These are phyloP conservation scores for Gila robusta DNA, from an alignment of 2,797 vertebrate genomes.

Conservation along the genomic window DNA sequence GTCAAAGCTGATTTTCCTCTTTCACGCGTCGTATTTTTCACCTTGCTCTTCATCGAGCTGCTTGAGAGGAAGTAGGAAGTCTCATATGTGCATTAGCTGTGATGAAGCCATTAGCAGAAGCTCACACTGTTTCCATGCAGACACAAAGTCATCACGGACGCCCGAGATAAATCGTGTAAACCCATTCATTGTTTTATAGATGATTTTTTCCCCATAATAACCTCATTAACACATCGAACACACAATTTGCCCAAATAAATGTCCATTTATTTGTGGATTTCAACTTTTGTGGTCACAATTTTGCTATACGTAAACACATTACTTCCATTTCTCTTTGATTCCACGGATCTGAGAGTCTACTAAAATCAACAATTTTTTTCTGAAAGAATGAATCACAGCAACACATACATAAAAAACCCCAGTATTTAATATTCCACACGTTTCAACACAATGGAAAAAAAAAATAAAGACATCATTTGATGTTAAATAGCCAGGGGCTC, in stretches of 20 bases:
- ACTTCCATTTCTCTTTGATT: neutral
- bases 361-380: neutral
- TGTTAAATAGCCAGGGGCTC: neutral
- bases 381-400: neutral
- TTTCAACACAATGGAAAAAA: neutral
- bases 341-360: neutral
- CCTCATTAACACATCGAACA: slow-evolving; percentile 33
- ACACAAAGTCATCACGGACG: slow-evolving; percentile 28
- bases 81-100: slow-evolving; percentile 40
- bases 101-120: slow-evolving; percentile 49
- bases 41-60: slow-evolving; percentile 44
- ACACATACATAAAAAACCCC: neutral
- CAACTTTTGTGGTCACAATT: slow-evolving; percentile 7
- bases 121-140: slow-evolving; percentile 40
- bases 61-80: slow-evolving; percentile 29
- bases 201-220: neutral
- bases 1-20: slow-evolving; percentile 43
- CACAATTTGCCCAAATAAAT: slow-evolving; percentile 3
- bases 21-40: slow-evolving; percentile 35
- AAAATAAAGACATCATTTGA: neutral
- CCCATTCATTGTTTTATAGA: slow-evolving; percentile 35
- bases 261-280: neutral
- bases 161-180: slow-evolving; percentile 16
- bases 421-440: neutral
- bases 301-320: slow-evolving; percentile 16